These are phyloP conservation scores for Globodera rostochiensis DNA, from an alignment of 1,140 invertebrate genomes.

Conservation along the genomic window DNA sequence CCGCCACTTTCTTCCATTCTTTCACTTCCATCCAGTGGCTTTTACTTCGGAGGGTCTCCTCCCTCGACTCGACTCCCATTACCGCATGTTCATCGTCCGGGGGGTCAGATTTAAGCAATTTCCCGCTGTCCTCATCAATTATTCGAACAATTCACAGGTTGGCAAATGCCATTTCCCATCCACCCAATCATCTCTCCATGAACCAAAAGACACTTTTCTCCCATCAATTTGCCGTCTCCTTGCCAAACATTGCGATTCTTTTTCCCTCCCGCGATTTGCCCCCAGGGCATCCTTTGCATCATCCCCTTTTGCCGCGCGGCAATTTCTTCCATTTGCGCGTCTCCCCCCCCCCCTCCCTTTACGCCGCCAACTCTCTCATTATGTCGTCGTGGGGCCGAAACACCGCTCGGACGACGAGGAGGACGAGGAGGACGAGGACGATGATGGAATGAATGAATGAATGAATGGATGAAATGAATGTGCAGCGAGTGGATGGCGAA, in stretches of 20 bases:
- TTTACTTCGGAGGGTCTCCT: background rate
- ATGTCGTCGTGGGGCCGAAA: background rate
- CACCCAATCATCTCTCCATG: background rate
- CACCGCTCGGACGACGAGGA: background rate
- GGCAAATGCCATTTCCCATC: background rate
- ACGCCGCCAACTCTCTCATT: constrained; percentile 11
- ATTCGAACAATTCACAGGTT: background rate
- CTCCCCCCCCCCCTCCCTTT: background rate
- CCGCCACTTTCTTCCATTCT: background rate
- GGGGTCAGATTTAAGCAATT: too few species aligned
- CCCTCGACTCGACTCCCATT: background rate
- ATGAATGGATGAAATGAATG: background rate
- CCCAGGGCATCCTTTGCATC: constrained; percentile 18
- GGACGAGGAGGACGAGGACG: background rate
- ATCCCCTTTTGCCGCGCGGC: constrained; percentile 16
- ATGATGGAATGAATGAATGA: background rate
- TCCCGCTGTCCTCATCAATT: too few species aligned
- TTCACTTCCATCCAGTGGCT: background rate
- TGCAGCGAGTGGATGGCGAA: background rate
- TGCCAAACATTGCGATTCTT: background rate
- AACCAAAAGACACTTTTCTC: background rate
- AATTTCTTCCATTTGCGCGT: constrained; percentile 23
- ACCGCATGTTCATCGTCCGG: too few species aligned
- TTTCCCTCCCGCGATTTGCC: constrained; percentile 22
- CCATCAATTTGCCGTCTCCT: too few species aligned